These are phyloP conservation scores for Lamellibrachia satsuma DNA, from an alignment of 2,888 invertebrate genomes.

Conservation along the genomic window DNA sequence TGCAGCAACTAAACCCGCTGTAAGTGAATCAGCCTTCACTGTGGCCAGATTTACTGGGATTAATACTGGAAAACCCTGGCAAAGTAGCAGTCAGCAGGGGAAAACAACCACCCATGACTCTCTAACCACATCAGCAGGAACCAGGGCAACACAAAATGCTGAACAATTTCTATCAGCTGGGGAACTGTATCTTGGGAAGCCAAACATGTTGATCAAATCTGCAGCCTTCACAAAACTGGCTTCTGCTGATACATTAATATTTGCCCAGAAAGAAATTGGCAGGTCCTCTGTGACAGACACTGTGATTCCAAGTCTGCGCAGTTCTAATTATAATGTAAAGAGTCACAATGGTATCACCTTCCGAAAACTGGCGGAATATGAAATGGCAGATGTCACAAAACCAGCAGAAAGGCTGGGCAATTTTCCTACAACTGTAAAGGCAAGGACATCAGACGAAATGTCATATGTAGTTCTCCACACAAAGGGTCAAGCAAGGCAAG, in stretches of 20 bases:
- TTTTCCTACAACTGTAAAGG: not conserved
- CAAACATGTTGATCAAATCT: not conserved
- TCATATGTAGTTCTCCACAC: not conserved
- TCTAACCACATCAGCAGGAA: not conserved
- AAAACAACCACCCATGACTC: not conserved
- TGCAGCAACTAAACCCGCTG: not conserved
- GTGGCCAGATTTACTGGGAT: not conserved
- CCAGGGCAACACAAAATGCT: not conserved
- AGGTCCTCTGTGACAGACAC: not conserved
- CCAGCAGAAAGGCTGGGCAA: not conserved
- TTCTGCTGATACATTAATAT: not conserved
- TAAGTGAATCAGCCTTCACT: not conserved
- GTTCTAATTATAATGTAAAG: not conserved
- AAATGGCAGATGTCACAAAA: not conserved
- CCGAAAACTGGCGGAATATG: conserved; percentile 9
- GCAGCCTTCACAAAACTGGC: not conserved
- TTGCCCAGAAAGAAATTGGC: not conserved
- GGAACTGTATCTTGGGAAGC: not conserved
- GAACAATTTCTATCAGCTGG: not conserved
- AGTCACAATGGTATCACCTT: not conserved
- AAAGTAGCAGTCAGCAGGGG: not conserved
- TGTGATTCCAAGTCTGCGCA: not conserved
- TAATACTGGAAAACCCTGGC: not conserved
- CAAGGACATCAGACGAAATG: not conserved
- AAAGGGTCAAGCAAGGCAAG: not conserved